Base-by-base conservation (phyloP, 1,140 invertebrate genomes). In the Chymomyza costata region DNA sequence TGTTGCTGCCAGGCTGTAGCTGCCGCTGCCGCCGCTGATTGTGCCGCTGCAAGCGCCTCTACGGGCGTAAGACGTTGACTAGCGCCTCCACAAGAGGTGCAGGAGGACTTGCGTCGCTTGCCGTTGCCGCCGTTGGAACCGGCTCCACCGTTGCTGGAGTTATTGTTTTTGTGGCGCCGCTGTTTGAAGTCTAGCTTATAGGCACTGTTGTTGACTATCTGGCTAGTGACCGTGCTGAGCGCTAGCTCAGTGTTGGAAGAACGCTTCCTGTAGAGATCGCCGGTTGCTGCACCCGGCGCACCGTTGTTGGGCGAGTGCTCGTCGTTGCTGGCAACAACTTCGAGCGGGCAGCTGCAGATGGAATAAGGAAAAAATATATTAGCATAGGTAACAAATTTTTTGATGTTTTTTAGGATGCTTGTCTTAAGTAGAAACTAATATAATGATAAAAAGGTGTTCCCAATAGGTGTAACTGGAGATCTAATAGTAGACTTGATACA, bases 181-280 rank as follows among this genome's bases (percentile, higher is more conserved):
- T 73, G 73, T 32, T 78, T 80, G 15, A 78, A 80, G 50, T 78
- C 73, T 15, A 78, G 64, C 59, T 78, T 78, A 31, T 78, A 78
- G 34, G 73, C 68, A 48, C 37, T 56, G 35, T 78, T 78, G 31
- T 78, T 78, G 0, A 78, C 73, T 51, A 78, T 78, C 56, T 78
- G 73, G 13, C 68, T 78, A 51, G 73, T 78, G 32, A 78, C 73
- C 21, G 48, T 68, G 50, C 73, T 78, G 6, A 78, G 50, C 0
- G 73, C 73, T 13, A 78, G 63, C n/a, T 78, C 73, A 6, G 73
- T 78, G 44, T 52, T 78, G 37, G 52, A 67, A 18, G 58, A 45
- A 2, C 63, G 50, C 31, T 63, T 73, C 18, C 56, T 51, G 25
- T 46, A 43, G 17, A 28, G 25, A 5, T 28, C 25, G 5, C 10